Conservation (phyloP, 92 coral and sea anemone species). For the Metridium senile region DNA sequence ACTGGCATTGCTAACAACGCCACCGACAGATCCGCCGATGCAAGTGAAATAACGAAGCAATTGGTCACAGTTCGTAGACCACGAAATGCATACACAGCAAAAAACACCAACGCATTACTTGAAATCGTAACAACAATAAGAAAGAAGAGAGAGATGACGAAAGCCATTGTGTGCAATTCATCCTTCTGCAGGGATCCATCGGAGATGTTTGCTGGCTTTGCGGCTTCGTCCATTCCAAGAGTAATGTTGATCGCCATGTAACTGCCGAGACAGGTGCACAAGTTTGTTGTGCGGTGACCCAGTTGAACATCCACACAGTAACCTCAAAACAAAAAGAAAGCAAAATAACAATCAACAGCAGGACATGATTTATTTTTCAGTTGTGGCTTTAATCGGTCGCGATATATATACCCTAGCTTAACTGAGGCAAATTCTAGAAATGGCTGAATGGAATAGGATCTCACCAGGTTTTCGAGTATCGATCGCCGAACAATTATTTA, state of each 20-base stretch:
- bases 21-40: slow-evolving; percentile 78
- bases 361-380: slow-evolving; percentile 17
- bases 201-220: neutral
- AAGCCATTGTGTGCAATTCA: slow-evolving; percentile 21
- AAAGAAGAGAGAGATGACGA: slow-evolving; percentile 49
- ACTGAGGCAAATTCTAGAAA: no score
- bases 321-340: slow-evolving; percentile 7
- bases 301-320: slow-evolving; percentile 1
- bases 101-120: slow-evolving; percentile 74
- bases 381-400: no score
- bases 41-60: slow-evolving; percentile 75
- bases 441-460: neutral
- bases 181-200: neutral
- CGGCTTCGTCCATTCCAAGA: slow-evolving; percentile 7
- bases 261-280: slow-evolving; percentile 13
- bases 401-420: no score
- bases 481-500: neutral
- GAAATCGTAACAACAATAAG: slow-evolving; percentile 65
- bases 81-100: slow-evolving; percentile 81
- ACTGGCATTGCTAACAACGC: slow-evolving; percentile 80
- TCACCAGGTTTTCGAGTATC: neutral
- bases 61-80: slow-evolving; percentile 84
- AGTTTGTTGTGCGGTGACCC: slow-evolving; percentile 3
- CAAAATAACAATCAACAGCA: slow-evolving; percentile 21
- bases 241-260: slow-evolving; percentile 1